Conservation (phyloP, 2,113 vertebrate genomes). For the Corythornis cristatus region DNA sequence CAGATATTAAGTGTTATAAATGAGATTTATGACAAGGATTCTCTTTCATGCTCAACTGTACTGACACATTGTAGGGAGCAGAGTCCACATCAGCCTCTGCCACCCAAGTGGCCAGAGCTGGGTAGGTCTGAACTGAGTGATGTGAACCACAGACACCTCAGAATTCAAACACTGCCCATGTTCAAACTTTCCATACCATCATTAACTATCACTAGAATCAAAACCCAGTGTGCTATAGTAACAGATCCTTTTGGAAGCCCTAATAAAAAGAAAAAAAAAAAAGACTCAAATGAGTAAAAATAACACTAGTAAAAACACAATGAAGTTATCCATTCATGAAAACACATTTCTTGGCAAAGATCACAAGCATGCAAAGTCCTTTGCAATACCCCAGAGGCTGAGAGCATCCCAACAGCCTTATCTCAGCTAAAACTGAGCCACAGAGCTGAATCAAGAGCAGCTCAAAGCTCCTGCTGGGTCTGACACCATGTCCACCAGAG, state of each 20-base stretch:
- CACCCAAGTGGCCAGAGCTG: background rate
- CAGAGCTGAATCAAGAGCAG: background rate
- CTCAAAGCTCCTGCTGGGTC: background rate
- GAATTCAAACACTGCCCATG: background rate
- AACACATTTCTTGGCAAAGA: background rate
- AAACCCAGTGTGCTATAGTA: background rate
- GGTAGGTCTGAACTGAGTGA: background rate
- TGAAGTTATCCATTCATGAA: background rate
- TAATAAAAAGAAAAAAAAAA: background rate
- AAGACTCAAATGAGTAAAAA: background rate
- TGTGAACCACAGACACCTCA: background rate
- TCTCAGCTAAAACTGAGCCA: background rate
- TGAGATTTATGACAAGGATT: background rate
- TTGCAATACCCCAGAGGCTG: background rate
- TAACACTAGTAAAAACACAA: background rate
- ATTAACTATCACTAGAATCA: background rate
- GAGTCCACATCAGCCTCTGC: background rate
- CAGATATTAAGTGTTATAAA: accelerated
- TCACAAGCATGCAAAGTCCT: background rate
- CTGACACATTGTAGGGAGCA: background rate
- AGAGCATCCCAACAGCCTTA: background rate
- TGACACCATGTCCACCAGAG: background rate
- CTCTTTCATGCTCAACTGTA: background rate
- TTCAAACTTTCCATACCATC: background rate
- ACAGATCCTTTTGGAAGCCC: background rate